Base-by-base conservation (phyloP, 2,797 vertebrate genomes). In the Takifugu rubripes region DNA sequence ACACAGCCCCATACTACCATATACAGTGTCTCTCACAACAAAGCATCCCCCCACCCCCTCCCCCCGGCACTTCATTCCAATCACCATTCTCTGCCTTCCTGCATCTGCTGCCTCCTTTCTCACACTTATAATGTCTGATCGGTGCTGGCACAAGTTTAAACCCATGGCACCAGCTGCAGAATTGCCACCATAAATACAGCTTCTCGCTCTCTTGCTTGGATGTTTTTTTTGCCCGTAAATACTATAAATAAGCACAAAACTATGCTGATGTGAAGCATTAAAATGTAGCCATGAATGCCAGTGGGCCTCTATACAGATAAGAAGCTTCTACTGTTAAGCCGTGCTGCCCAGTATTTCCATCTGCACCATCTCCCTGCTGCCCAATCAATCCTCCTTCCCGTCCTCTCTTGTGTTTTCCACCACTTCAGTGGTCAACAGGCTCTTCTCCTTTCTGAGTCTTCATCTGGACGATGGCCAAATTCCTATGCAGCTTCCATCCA, bases 341-440 rank as follows among this genome's bases (percentile, higher is more conserved):
- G 12, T 12, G 25, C 70, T 46, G 57, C 68, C 75, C 68, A 78
- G 68, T 78, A 27, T 81, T 83, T 84, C 77, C 81, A 74, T 70
- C 61, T 59, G 63, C 63, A 57, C 52, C 54, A 52, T 61, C 58
- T 72, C 59, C 49, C 66, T 63, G 64, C 24, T 52, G 61, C 50
- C 50, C 29, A 70, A 77, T 81, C 78, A 75, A 57, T 43, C 40
- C 59, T 66, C 56, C 54, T 58, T 62, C 72, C 60, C 48, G 43
- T 66, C 68, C 53, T 77, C 79, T 63, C 70, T 51, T 25, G 59
- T 63, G 78, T 77, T 81, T 86, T 79, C 82, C 79, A 81, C 78
- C 72, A 68, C 85, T 56, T 70, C 70, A 63, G 56, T n/a, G 25
- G 10, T 43, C 64, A 54, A n/a, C 62, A 36, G 68, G 52, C 42